Evolutionary conservation across 2,888 invertebrate genomes (phyloP).

Genomic region (Drosophila mercatorum): DNA sequence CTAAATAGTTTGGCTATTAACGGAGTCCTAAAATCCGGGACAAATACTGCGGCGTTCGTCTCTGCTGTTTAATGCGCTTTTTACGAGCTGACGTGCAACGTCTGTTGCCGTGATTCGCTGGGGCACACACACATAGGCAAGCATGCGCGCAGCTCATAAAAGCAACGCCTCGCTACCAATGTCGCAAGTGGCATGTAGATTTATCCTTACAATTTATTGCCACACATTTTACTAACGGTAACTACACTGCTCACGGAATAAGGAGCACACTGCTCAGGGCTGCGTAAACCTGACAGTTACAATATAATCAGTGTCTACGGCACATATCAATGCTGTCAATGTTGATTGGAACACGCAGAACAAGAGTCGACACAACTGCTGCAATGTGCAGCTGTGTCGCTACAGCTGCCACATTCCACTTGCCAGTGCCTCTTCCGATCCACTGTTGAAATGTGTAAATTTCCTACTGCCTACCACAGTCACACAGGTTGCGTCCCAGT

Average conservation of each 20-base stretch:
- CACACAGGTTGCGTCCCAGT: slow-evolving; percentile 10
- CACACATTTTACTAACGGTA: slow-evolving; percentile 42
- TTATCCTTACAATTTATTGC: slow-evolving; percentile 49
- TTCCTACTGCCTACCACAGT: background rate
- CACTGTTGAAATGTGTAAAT: slow-evolving; percentile 30
- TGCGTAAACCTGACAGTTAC: slow-evolving; percentile 48
- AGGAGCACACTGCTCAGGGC: slow-evolving; percentile 5
- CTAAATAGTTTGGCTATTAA: slow-evolving; percentile 34
- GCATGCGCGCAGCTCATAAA: slow-evolving; percentile 32
- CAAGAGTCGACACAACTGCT: slow-evolving; percentile 11
- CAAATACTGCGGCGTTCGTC: slow-evolving; percentile 3
- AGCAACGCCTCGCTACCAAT: slow-evolving; percentile 24
- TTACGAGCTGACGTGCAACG: slow-evolving; percentile 53
- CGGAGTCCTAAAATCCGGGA: background rate
- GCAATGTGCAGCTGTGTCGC: slow-evolving; percentile 45
- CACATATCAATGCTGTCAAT: slow-evolving; percentile 59
- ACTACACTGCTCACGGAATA: slow-evolving; percentile 30
- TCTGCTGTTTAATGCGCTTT: slow-evolving; percentile 38
- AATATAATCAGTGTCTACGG: slow-evolving; percentile 70
- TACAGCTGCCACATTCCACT: slow-evolving; percentile 33
- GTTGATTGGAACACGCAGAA: slow-evolving; percentile 67
- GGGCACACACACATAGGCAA: slow-evolving; percentile 14
- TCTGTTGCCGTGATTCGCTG: slow-evolving; percentile 15
- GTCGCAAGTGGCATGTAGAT: slow-evolving; percentile 50
- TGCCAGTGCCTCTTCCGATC: slow-evolving; percentile 23